phyloP scores from a whole-genome alignment of 1,140 invertebrate genomes.

The Magallana gigas region DNA sequence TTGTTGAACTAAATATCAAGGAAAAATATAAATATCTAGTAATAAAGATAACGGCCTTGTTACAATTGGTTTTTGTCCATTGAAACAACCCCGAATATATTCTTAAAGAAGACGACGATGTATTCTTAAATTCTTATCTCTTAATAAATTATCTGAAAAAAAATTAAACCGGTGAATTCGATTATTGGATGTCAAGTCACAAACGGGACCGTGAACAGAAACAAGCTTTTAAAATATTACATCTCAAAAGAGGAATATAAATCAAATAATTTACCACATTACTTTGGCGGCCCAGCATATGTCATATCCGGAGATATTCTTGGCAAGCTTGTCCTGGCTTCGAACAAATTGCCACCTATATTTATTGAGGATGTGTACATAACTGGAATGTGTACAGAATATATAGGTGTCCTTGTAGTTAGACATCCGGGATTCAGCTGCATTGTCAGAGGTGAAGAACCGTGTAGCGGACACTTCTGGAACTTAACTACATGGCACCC shows the following conservation, averaged over 20 bases:
- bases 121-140: neutral
- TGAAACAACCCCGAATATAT: neutral
- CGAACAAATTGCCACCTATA: neutral
- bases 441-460: neutral
- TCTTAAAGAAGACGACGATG: constrained; percentile 8
- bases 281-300: neutral
- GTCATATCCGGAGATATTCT: neutral
- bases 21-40: neutral
- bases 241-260: neutral
- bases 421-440: neutral
- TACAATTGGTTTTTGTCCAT: neutral
- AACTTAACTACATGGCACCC: neutral
- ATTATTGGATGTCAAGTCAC: constrained; percentile 16
- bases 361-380: constrained; percentile 24
- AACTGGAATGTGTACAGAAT: neutral
- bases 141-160: neutral
- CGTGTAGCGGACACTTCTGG: neutral
- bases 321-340: neutral
- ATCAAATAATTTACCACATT: neutral
- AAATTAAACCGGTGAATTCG: neutral
- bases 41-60: neutral
- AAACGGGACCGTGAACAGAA: neutral
- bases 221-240: constrained; percentile 13
- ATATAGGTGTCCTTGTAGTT: neutral
- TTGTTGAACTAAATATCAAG: neutral